These are phyloP conservation scores for Adelosebastes latens DNA, from an alignment of 2,797 vertebrate genomes.

Conservation along the genomic window DNA sequence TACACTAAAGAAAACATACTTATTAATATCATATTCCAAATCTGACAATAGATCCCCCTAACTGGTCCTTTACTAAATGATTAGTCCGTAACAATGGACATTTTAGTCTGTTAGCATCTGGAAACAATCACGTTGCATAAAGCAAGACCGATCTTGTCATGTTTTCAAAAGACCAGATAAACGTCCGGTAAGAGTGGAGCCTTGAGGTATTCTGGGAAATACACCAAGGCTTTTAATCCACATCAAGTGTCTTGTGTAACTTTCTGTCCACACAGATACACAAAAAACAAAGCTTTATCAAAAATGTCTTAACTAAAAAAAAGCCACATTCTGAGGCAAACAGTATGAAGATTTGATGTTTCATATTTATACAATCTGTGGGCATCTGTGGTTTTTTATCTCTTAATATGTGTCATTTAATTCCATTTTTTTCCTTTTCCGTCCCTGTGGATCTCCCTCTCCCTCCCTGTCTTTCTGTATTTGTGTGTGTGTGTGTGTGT, in stretches of 20 bases:
- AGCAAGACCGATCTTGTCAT: constrained; percentile 29
- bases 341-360: background rate
- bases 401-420: background rate
- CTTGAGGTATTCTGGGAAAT: constrained; percentile 49
- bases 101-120: background rate
- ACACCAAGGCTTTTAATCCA: constrained; percentile 37
- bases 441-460: background rate
- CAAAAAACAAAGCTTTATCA: background rate
- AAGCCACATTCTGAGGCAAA: background rate
- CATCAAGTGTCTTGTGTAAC: constrained; percentile 7
- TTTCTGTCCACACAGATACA: background rate
- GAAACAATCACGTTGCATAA: constrained; percentile 10
- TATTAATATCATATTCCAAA: too few relatives aligned
- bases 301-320: background rate
- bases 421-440: background rate
- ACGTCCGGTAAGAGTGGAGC: constrained; percentile 30
- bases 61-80: background rate
- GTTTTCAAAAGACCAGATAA: constrained; percentile 28
- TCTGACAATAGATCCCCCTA: too few relatives aligned
- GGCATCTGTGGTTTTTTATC: background rate
- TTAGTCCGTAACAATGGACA: background rate
- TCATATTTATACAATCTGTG: background rate
- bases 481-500: background rate
- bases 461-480: background rate
- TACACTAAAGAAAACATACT: too few relatives aligned